Conservation (phyloP, 2,888 invertebrate genomes). For the Platycnemis pennipes region DNA sequence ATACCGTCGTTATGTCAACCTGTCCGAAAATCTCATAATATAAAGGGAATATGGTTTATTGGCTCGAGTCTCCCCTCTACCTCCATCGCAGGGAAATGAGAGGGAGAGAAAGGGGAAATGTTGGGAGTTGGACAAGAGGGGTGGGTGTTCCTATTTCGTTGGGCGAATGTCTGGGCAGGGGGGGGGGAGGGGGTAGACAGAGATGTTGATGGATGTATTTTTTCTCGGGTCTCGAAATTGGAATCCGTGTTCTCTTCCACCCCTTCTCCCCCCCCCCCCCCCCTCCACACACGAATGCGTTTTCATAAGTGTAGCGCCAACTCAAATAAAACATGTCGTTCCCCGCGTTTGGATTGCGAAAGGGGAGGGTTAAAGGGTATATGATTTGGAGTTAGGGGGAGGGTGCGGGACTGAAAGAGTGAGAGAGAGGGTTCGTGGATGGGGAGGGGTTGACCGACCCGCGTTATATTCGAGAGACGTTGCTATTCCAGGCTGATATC, state of each 20-base stretch:
- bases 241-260: not conserved
- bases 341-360: not conserved
- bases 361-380: too few relatives aligned
- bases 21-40: not conserved
- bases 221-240: not conserved
- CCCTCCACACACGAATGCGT: too few relatives aligned
- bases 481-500: too few relatives aligned
- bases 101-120: not conserved
- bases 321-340: constrained; percentile 10
- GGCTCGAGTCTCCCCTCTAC: not conserved
- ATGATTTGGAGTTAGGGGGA: too few relatives aligned
- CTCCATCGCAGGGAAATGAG: not conserved
- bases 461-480: too few relatives aligned
- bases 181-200: not conserved
- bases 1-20: not conserved
- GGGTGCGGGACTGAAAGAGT: too few relatives aligned
- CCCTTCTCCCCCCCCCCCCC: too few relatives aligned
- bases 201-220: not conserved
- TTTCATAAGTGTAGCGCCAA: not conserved
- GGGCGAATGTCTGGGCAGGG: not conserved
- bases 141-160: not conserved
- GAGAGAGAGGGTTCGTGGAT: too few relatives aligned
- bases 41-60: not conserved
- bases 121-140: too few relatives aligned
- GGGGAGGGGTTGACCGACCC: too few relatives aligned